Conservation (phyloP, 2,797 vertebrate species). For the Thalassophryne amazonica region DNA sequence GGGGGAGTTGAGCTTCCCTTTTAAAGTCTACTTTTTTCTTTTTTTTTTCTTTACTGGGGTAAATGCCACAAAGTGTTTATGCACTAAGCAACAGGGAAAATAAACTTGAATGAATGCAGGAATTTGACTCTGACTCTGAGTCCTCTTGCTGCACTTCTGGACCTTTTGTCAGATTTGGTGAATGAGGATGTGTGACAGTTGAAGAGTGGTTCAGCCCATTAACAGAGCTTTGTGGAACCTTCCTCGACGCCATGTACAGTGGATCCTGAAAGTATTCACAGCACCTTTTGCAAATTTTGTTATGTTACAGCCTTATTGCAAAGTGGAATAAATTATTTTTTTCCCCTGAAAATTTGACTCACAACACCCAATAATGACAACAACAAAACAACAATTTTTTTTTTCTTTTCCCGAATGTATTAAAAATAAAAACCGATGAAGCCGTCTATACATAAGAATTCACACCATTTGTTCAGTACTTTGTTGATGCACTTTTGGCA, state of each 20-base stretch:
- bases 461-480: no score
- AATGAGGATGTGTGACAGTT: slow-evolving; percentile 44
- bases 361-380: no score
- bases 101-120: no score
- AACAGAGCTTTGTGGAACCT: slow-evolving; percentile 38
- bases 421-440: no score
- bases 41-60: slow-evolving; percentile 30
- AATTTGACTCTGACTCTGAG: slow-evolving; percentile 30
- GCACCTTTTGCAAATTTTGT: slow-evolving; percentile 66
- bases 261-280: slow-evolving; percentile 36
- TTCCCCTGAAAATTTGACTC: no score
- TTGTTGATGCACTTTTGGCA: no score
- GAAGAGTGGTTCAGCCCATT: slow-evolving; percentile 51
- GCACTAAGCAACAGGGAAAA: no score
- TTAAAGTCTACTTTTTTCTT: slow-evolving; percentile 2
- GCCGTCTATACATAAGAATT: no score
- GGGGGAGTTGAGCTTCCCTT: slow-evolving; percentile 29
- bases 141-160: slow-evolving; percentile 15
- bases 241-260: slow-evolving; percentile 40
- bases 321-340: no score
- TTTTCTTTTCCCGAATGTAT: no score
- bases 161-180: slow-evolving; percentile 24
- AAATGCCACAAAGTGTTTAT: slow-evolving; percentile 40
- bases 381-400: no score
- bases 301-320: no score